Percentiles rank a stretch among this genome's conserved stretches.
Evolutionary conservation across 1,140 invertebrate genomes (phyloP).

Genomic region (Diorhabda sublineata): DNA sequence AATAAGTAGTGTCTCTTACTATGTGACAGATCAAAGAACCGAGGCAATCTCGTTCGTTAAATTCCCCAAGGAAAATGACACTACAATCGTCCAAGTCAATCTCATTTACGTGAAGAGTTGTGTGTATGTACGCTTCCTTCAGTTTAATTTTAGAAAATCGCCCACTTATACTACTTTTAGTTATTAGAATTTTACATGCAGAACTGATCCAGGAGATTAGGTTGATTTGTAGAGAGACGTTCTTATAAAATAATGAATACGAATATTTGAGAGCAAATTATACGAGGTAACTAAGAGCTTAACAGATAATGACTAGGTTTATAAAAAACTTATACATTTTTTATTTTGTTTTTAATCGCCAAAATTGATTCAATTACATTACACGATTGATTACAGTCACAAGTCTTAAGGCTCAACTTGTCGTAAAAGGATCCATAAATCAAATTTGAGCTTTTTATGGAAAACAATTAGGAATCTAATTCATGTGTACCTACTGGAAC

Average conservation of each 20-base stretch:
- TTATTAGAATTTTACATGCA: constrained; percentile 1
- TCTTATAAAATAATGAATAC: not conserved
- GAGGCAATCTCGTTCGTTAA: not conserved
- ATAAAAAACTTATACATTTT: too few species aligned
- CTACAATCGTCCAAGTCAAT: not conserved
- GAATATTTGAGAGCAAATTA: not conserved
- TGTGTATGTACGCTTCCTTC: not conserved
- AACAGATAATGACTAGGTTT: too few species aligned
- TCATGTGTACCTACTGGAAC: too few species aligned
- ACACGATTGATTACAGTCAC: too few species aligned
- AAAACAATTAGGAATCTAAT: too few species aligned
- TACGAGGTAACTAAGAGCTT: not conserved
- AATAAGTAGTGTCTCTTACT: too few species aligned
- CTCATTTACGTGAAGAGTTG: not conserved
- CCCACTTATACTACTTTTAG: not conserved
- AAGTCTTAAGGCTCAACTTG: too few species aligned
- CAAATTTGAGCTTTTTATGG: too few species aligned
- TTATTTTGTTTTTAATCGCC: too few species aligned
- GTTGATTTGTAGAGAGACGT: not conserved
- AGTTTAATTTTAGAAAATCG: constrained; percentile 3
- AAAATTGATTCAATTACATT: too few species aligned
- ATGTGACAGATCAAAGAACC: not conserved
- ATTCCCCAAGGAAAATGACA: not conserved
- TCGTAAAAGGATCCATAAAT: too few species aligned
- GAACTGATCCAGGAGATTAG: not conserved